Conservation (phyloP, 2,113 vertebrate species). For the Trematocara variabile region DNA sequence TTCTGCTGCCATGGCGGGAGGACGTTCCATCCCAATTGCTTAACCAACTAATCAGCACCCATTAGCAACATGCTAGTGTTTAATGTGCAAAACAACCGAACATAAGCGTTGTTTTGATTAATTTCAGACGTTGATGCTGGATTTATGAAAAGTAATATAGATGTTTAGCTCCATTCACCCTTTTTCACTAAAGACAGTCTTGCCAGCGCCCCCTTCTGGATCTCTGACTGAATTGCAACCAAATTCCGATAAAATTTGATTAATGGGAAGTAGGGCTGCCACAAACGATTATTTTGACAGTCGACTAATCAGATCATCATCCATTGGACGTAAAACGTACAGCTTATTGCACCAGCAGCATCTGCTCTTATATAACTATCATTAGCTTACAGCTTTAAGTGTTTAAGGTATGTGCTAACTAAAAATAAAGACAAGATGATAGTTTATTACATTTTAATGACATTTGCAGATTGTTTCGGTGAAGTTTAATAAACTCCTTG, state of each 20-base stretch:
- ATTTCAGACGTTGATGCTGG: neutral
- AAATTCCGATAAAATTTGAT: neutral
- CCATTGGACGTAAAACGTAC: too few relatives aligned
- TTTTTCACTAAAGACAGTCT: neutral
- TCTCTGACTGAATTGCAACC: neutral
- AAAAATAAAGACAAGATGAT: too few relatives aligned
- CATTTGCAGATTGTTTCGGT: too few relatives aligned
- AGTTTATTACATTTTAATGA: too few relatives aligned
- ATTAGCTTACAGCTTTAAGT: too few relatives aligned
- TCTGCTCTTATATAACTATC: too few relatives aligned
- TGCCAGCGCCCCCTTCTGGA: neutral
- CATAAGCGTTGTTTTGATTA: neutral
- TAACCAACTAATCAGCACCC: neutral
- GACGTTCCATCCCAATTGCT: neutral
- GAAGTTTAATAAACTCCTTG: too few relatives aligned
- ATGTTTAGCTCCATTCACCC: neutral
- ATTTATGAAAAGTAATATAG: neutral
- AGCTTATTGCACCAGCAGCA: too few relatives aligned
- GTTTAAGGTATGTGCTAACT: too few relatives aligned
- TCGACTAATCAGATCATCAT: too few relatives aligned
- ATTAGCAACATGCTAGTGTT: neutral
- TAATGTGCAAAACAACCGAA: neutral
- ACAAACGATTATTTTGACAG: too few relatives aligned
- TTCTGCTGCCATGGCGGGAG: neutral
- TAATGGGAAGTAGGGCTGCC: neutral